Conservation (phyloP, 2,888 invertebrate species). For the Dendrolimus pini region DNA sequence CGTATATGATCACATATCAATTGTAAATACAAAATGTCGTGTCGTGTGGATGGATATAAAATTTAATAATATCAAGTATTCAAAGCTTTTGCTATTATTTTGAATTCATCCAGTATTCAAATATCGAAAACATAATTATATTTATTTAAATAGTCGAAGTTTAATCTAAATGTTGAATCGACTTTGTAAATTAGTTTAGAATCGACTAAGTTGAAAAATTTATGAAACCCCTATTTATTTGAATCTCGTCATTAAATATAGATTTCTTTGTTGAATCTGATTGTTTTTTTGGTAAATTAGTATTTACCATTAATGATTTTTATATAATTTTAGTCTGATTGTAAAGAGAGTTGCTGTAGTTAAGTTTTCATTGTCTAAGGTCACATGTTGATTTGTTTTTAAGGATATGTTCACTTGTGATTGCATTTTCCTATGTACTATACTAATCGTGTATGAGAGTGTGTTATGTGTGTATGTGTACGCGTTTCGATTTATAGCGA, state of each 20-base stretch:
- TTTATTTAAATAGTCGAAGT: neutral
- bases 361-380: slow-evolving; percentile 59
- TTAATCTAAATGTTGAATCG: neutral
- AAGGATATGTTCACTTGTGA: slow-evolving; percentile 26
- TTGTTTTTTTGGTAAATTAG: slow-evolving; percentile 7
- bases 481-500: slow-evolving; percentile 38
- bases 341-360: slow-evolving; percentile 21
- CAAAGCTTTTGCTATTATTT: neutral
- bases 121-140: neutral
- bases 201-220: too few species aligned
- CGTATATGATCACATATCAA: slow-evolving; percentile 57
- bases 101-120: neutral
- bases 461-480: slow-evolving; percentile 16
- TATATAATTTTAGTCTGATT: neutral
- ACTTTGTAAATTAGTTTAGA: too few species aligned
- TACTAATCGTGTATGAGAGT: slow-evolving; percentile 33
- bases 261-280: slow-evolving; percentile 14
- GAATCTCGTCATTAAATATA: slow-evolving; percentile 26
- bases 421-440: slow-evolving; percentile 39
- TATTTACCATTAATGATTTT: neutral
- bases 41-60: slow-evolving; percentile 60
- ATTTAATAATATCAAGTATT: slow-evolving; percentile 11
- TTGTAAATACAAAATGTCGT: slow-evolving; percentile 34
- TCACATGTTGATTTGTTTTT: slow-evolving; percentile 39
- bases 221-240: slow-evolving; percentile 12